phyloP scores from a whole-genome alignment of 2,113 vertebrate genomes.

The Noturus placidus region DNA sequence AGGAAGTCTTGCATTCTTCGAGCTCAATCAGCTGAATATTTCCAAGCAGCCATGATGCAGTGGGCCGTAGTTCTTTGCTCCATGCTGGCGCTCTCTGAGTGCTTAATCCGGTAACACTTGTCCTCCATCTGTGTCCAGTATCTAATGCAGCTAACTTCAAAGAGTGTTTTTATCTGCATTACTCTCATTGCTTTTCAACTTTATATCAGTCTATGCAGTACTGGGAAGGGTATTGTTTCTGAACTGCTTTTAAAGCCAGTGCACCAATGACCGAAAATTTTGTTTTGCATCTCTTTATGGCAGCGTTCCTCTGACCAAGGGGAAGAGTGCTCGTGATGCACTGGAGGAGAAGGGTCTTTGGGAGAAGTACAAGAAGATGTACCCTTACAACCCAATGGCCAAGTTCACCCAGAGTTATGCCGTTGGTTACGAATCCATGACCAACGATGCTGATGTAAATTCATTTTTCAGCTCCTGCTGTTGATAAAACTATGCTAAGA shows the following conservation, averaged over 20 bases:
- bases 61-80: constrained; percentile 57
- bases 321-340: constrained; percentile 54
- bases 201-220: background rate
- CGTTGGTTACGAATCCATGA: constrained; percentile 48
- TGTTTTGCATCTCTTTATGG: background rate
- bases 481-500: background rate
- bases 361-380: constrained; percentile 52
- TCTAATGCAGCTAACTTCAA: background rate
- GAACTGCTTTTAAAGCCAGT: background rate
- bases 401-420: constrained; percentile 51
- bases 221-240: background rate
- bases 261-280: background rate
- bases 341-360: constrained; percentile 62
- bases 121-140: background rate
- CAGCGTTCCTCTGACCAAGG: constrained; percentile 63
- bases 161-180: background rate
- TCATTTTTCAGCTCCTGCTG: background rate
- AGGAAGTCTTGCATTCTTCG: background rate
- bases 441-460: constrained; percentile 63
- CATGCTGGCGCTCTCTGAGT: constrained; percentile 61
- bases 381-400: constrained; percentile 56
- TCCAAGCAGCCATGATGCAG: constrained; percentile 53
- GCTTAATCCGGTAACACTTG: constrained; percentile 55
- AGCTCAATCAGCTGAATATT: constrained; percentile 1
- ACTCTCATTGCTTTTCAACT: background rate